These are phyloP conservation scores for Galerucella nymphaeae DNA, from an alignment of 2,888 invertebrate genomes.

Conservation along the genomic window DNA sequence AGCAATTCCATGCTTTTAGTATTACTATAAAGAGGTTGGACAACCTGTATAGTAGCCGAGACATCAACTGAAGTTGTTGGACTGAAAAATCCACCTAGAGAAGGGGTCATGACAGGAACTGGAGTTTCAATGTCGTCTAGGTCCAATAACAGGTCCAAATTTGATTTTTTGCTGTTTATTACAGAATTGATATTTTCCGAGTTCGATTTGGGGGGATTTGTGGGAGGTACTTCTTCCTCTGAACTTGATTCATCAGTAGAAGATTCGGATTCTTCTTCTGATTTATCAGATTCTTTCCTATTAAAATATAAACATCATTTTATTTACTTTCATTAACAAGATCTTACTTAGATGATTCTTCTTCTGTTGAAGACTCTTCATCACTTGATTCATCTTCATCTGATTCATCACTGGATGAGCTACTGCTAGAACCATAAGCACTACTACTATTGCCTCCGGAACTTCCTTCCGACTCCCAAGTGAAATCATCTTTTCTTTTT, in stretches of 20 bases:
- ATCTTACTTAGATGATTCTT: slow-evolving; percentile 48
- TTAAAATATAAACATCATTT: slow-evolving; percentile 1
- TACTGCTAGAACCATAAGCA: slow-evolving; percentile 52
- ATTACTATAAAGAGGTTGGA: slow-evolving; percentile 72
- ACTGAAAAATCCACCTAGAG: slow-evolving; percentile 81
- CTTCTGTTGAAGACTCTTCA: slow-evolving; percentile 49
- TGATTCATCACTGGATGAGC: slow-evolving; percentile 51
- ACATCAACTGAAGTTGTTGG: slow-evolving; percentile 65
- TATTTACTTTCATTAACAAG: neutral
- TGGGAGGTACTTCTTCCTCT: slow-evolving; percentile 40
- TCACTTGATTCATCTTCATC: slow-evolving; percentile 48
- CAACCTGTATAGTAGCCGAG: slow-evolving; percentile 68
- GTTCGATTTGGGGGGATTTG: slow-evolving; percentile 13
- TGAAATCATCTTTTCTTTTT: slow-evolving; percentile 55
- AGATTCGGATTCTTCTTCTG: slow-evolving; percentile 48
- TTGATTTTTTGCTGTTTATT: slow-evolving; percentile 66
- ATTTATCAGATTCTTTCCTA: slow-evolving; percentile 32
- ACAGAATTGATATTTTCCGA: slow-evolving; percentile 16
- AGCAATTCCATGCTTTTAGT: slow-evolving; percentile 73
- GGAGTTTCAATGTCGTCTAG: slow-evolving; percentile 78
- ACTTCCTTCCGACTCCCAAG: slow-evolving; percentile 62
- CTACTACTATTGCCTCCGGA: slow-evolving; percentile 60
- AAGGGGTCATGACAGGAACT: slow-evolving; percentile 84
- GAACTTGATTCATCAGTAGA: slow-evolving; percentile 43
- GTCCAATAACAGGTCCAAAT: slow-evolving; percentile 86